Conservation (phyloP, 2,888 invertebrate genomes). For the Deroplatys truncata region DNA sequence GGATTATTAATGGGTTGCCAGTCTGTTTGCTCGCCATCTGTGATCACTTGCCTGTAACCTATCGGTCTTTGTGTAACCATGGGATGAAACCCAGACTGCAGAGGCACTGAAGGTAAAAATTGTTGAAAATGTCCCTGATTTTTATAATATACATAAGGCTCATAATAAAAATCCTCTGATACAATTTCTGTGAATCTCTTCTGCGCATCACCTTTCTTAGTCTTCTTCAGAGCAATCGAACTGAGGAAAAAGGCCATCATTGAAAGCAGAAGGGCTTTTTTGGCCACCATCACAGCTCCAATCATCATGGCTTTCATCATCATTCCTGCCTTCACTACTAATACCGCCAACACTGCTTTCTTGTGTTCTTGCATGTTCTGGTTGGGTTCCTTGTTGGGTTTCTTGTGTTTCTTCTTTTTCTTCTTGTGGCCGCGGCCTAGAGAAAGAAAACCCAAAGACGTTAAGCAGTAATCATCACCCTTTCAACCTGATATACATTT, state of each 20-base stretch:
- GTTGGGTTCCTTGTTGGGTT: neutral
- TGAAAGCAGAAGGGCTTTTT: constrained; percentile 59
- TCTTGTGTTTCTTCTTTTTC: neutral
- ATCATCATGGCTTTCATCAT: constrained; percentile 47
- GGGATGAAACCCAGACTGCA: neutral
- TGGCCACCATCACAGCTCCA: constrained; percentile 55
- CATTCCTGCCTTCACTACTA: constrained; percentile 44
- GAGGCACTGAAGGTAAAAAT: neutral
- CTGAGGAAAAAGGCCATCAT: constrained; percentile 56
- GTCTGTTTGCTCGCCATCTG: neutral
- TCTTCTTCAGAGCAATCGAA: constrained; percentile 45
- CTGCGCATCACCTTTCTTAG: neutral
- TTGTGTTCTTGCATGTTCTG: neutral
- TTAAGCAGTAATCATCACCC: neutral
- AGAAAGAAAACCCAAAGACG: neutral
- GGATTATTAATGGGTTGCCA: neutral
- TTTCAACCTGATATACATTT: too few relatives aligned
- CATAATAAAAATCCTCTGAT: neutral
- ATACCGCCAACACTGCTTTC: neutral
- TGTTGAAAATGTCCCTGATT: neutral
- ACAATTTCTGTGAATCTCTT: neutral
- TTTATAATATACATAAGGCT: neutral
- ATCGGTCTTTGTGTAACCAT: neutral
- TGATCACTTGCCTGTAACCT: neutral
- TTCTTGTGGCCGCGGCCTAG: neutral